phyloP scores from a whole-genome alignment of 2,113 vertebrate species.

The Gymnorhina tibicen region DNA sequence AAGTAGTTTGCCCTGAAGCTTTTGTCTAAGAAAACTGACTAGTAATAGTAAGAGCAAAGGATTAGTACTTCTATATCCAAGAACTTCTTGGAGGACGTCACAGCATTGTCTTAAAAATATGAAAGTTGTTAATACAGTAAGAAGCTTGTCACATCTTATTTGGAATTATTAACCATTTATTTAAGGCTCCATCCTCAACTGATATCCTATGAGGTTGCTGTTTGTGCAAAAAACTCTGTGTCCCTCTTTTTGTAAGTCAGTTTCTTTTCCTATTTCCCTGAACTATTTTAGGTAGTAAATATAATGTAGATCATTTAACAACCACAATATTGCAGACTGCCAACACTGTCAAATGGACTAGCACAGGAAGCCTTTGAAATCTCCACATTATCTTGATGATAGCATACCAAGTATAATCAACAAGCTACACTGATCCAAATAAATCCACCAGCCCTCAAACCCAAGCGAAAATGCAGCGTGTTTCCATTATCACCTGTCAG shows the following conservation, averaged over 20 bases:
- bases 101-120: background rate
- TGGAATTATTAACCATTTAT: background rate
- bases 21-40: background rate
- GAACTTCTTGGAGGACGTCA: background rate
- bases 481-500: background rate
- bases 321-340: background rate
- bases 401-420: background rate
- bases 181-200: background rate
- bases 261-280: background rate
- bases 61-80: background rate
- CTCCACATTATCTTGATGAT: background rate
- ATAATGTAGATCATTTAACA: background rate
- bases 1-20: background rate
- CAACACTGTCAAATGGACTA: background rate
- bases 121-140: background rate
- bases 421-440: background rate
- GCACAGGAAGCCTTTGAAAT: background rate
- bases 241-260: background rate
- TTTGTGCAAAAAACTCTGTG: rapidly evolving
- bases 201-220: background rate
- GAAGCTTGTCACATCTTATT: background rate
- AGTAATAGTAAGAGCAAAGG: background rate
- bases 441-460: background rate
- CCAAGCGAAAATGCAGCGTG: background rate
- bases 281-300: background rate